Conservation (phyloP, 1,140 invertebrate genomes). For the Drosophila mojavensis region DNA sequence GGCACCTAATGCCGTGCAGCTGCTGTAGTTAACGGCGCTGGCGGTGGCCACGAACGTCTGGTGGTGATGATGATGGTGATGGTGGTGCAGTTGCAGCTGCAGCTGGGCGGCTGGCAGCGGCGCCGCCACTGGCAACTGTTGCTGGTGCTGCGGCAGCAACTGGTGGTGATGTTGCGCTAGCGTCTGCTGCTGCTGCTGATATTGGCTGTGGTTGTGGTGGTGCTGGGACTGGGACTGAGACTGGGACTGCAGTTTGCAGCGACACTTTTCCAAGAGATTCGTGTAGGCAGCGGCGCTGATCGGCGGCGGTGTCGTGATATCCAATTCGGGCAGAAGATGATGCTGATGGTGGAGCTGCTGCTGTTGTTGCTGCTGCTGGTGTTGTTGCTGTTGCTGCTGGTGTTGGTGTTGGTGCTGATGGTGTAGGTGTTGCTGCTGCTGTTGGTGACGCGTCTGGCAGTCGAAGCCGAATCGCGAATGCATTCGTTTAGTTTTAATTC, state of each 20-base stretch:
- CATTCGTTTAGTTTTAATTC: constrained; percentile 73
- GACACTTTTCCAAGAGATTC: constrained; percentile 77
- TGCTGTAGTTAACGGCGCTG: constrained; percentile 67
- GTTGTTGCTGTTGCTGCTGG: constrained; percentile 24
- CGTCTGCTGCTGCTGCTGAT: constrained; percentile 18
- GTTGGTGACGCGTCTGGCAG: constrained; percentile 73
- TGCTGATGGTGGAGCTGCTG: constrained; percentile 14
- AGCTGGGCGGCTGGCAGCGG: constrained; percentile 59
- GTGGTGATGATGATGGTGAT: constrained; percentile 75
- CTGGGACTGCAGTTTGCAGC: constrained; percentile 62
- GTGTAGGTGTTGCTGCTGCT: constrained; percentile 49
- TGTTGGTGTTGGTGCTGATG: constrained; percentile 46
- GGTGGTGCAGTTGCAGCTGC: constrained; percentile 68
- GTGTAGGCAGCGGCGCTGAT: constrained; percentile 50
- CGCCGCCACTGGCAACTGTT: constrained; percentile 31
- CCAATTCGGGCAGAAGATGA: constrained; percentile 40
- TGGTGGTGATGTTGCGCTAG: constrained; percentile 27
- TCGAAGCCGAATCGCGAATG: constrained; percentile 81
- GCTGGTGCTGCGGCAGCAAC: constrained; percentile 22
- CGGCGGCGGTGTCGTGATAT: constrained; percentile 44
- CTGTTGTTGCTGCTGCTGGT: background rate
- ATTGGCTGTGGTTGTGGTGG: constrained; percentile 38
- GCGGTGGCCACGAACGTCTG: constrained; percentile 77
- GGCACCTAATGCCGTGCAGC: constrained; percentile 47
- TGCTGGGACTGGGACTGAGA: constrained; percentile 27